These are phyloP conservation scores for Colossoma macropomum DNA, from an alignment of 2,113 vertebrate species.

Conservation along the genomic window DNA sequence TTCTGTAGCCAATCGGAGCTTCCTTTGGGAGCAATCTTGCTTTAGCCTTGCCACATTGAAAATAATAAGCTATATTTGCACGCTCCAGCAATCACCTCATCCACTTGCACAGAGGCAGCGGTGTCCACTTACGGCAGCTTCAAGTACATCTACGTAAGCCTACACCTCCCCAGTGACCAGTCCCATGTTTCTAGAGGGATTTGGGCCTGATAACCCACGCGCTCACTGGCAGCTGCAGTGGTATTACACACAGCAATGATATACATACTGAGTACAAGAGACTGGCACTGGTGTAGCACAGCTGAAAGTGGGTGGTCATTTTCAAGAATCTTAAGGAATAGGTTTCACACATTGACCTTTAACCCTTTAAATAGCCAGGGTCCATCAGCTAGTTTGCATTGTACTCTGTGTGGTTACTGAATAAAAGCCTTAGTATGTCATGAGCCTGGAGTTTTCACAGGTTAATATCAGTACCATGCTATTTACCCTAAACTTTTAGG, in stretches of 20 bases:
- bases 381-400: too few relatives aligned
- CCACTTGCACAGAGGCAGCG: conserved; percentile 11
- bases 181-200: background rate
- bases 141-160: background rate
- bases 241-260: conserved; percentile 4
- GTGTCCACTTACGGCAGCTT: conserved; percentile 10
- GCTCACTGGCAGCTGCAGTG: conserved; percentile 1
- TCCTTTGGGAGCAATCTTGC: conserved; percentile 16
- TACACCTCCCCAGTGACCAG: conserved; percentile 4
- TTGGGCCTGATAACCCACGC: background rate
- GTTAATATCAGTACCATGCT: background rate
- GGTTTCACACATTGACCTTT: too few relatives aligned
- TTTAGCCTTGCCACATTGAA: conserved; percentile 5
- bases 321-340: background rate
- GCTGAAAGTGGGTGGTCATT: background rate
- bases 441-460: too few relatives aligned
- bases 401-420: too few relatives aligned
- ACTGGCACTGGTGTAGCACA: background rate
- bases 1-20: conserved; percentile 14
- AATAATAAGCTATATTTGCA: conserved; percentile 40
- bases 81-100: conserved; percentile 17
- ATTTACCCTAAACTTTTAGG: background rate
- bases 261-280: background rate
- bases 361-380: too few relatives aligned
- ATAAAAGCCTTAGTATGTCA: too few relatives aligned